Conservation (phyloP, 2,113 vertebrate genomes). For the Dunckerocampus dactyliophorus region DNA sequence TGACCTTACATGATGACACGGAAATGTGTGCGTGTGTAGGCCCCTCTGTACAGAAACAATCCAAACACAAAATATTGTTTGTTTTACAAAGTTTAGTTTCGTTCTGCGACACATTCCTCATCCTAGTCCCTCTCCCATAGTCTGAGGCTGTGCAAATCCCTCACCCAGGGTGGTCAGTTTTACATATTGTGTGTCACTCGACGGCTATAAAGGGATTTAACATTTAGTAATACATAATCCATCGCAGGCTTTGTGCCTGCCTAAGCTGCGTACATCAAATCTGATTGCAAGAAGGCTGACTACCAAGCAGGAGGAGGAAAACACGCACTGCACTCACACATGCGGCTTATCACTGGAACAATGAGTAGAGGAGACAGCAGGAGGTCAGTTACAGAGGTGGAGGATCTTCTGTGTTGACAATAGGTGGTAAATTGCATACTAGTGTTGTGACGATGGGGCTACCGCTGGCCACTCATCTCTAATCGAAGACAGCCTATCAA, state of each 20-base stretch:
- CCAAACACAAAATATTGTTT: conserved; percentile 36
- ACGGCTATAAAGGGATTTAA: conserved; percentile 76
- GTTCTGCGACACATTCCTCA: conserved; percentile 7
- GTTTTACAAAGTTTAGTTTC: conserved; percentile 18
- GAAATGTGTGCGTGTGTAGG: conserved; percentile 24
- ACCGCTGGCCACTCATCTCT: conserved; percentile 20
- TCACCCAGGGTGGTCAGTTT: conserved; percentile 74
- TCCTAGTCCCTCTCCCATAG: conserved; percentile 15
- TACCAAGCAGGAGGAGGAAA: conserved; percentile 41
- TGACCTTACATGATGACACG: conserved; percentile 31
- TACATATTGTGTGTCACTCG: conserved; percentile 78
- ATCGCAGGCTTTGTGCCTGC: conserved; percentile 68
- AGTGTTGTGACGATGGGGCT: conserved; percentile 20
- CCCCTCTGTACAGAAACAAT: conserved; percentile 49
- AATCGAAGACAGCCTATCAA: conserved; percentile 43
- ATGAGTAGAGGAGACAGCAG: conserved; percentile 57
- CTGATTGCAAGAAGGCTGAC: conserved; percentile 70
- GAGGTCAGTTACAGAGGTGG: conserved; percentile 53
- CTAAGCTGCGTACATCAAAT: conserved; percentile 72
- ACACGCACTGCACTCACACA: conserved; percentile 9
- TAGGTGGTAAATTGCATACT: conserved; percentile 59
- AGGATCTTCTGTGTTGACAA: conserved; percentile 56
- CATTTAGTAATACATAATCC: conserved; percentile 75
- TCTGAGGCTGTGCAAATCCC: conserved; percentile 58
- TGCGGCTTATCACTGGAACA: conserved; percentile 49